Base-by-base conservation (phyloP, 2,888 invertebrate species). In the Fragum whitleyi region DNA sequence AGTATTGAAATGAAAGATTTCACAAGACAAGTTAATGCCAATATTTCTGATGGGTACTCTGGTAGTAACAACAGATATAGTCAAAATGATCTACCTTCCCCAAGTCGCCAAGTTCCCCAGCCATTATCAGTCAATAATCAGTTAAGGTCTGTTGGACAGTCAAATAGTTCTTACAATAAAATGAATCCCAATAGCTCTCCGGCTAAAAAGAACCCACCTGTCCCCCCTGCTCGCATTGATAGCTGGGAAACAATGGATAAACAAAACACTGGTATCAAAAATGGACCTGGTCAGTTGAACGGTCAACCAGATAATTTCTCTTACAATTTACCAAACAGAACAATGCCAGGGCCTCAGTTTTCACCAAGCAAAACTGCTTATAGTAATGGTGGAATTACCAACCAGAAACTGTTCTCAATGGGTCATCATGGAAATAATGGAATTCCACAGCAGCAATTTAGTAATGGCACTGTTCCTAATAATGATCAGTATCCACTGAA, bases 241-340 rank as follows among this genome's bases (percentile, higher is more conserved):
- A 85, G 85, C 65, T 85, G 85, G 85, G 79, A 79, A 71, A 81
- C 79, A 62, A 75, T 81, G 81, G 85, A 81, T 39, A 85, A 69
- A 57, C 77, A 76, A 65, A 9, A 7, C 14, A 32, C 21, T 2
- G 19, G 29, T 39, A 32, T 26, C 23, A 36, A 65, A 42, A 65
- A 39, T 75, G 47, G 67, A 57, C 42, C 59, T 28, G 28, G 55
- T 28, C 51, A 29, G 23, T 1, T 42, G 23, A 65, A 65, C 14
- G 65, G 65, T 65, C 65, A 65, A 42, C 5, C 11, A 23, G 42
- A 65, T 26, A 42, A 39, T 42, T 2, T 39, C n/a, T 39, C 39
- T 21, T 29, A 62, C 39, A 62, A 6, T 39, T 21, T 19, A 1
- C 62, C 62, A 14, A 65, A 36, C 42, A 65, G 65, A 42, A 62